These are phyloP conservation scores for Heliconius charithonia DNA, from an alignment of 2,888 invertebrate genomes.

Conservation along the genomic window DNA sequence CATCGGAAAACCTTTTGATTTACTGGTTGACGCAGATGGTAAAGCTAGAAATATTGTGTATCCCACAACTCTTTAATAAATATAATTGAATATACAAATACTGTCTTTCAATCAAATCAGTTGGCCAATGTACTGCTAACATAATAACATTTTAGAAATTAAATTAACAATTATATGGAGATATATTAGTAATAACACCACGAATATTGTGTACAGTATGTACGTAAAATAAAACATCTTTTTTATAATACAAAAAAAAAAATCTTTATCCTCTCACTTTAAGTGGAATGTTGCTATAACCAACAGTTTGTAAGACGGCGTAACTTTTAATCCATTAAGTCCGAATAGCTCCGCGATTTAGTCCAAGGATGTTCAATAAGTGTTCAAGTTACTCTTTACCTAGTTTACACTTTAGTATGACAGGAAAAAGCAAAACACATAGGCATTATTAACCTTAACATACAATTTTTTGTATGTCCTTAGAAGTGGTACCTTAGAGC, in stretches of 20 bases:
- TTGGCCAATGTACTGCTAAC: too few species aligned
- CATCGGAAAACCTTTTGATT: too few species aligned
- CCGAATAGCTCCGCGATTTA: constrained; percentile 30
- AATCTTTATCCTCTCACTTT: not conserved
- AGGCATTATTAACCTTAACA: not conserved
- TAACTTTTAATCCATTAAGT: constrained; percentile 39
- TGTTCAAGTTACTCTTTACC: not conserved
- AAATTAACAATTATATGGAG: too few species aligned
- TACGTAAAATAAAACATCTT: not conserved
- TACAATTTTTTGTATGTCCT: not conserved
- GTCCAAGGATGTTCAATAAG: constrained; percentile 34
- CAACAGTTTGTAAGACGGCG: constrained; percentile 14
- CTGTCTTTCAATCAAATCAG: too few species aligned
- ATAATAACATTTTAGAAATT: too few species aligned
- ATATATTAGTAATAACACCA: too few species aligned
- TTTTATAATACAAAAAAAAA: not conserved
- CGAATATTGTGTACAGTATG: not conserved
- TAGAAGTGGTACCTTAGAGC: not conserved
- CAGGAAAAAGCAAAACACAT: not conserved
- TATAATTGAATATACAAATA: too few species aligned
- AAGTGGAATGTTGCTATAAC: not conserved
- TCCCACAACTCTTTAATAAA: too few species aligned
- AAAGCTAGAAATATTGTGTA: too few species aligned
- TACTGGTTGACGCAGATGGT: too few species aligned
- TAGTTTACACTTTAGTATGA: not conserved